phyloP scores from a whole-genome alignment of 2,113 vertebrate genomes.

The Ctenomys sociabilis region DNA sequence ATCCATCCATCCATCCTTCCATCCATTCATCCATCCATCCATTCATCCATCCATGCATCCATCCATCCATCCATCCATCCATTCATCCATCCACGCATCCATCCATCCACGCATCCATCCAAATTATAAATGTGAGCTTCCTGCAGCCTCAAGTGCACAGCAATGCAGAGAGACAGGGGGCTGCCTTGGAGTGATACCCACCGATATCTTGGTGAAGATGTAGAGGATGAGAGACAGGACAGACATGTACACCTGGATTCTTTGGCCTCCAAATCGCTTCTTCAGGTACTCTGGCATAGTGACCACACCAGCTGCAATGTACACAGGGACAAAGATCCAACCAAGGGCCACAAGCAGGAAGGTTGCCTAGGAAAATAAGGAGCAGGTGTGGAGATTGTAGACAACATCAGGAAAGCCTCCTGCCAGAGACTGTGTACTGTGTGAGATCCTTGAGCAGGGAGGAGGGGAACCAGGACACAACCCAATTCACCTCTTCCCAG shows the following conservation, averaged over 20 bases:
- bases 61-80: accelerated
- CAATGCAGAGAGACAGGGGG: background rate
- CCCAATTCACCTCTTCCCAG: background rate
- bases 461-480: background rate
- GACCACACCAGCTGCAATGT: constrained; percentile 92
- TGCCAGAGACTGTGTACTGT: background rate
- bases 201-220: constrained; percentile 95
- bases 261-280: constrained; percentile 94
- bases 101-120: accelerated
- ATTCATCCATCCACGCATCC: background rate
- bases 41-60: too few species aligned
- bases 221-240: constrained; percentile 93
- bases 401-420: background rate
- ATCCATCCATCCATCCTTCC: too few species aligned
- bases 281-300: constrained; percentile 95
- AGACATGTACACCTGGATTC: constrained; percentile 94
- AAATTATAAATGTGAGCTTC: background rate
- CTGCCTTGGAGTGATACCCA: constrained; percentile 78
- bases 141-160: background rate
- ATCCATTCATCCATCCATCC: too few species aligned
- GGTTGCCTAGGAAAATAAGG: constrained; percentile 85
- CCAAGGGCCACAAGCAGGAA: constrained; percentile 93
- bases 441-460: background rate
- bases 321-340: constrained; percentile 95
- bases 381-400: background rate